Evolutionary conservation across 2,113 vertebrate genomes (phyloP), one percentile per base, ranked within the genome.

Genomic region (Seriola rivoliana): DNA sequence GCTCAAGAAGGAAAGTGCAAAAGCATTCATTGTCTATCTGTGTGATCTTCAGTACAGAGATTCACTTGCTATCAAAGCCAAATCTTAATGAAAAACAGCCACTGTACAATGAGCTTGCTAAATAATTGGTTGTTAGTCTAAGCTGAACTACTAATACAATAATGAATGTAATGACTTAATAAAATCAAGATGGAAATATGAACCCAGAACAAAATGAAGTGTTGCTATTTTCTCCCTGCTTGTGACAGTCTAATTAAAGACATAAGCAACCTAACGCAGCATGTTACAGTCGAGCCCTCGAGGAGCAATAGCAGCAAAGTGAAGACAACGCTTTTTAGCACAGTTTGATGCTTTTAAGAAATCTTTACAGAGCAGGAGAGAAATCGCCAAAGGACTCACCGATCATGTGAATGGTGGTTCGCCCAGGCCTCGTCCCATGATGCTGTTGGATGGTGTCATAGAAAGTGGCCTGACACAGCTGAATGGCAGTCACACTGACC

Each of bases 401-500:
- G 4, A 95, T 95, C 86, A 90, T 93, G 89, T 95, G 94, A 62
- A 95, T 82, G 73, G 92, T 89, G 86, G 93, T 96, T 91, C 96
- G 96, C 92, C 97, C 97, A 89, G 97, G 96, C 95, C 97, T 94
- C 89, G 97, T 96, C 90, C 97, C 96, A 92, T 96, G 97, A 88
- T 96, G 96, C 92, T 98, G 97, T 81, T 97, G 96, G 88, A 98
- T 97, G 89, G 96, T 97, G 81, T 98, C 96, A 87, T 97, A 97
- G 92, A 98, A 96, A 68, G 97, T 97, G 85, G 96, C 97, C 91
- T 97, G 97, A 95, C 97, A 97, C 85, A 97, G 96, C 91, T 98
- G 95, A 93, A 98, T 92, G 76, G 96, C 96, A 84, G 96, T 96
- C 88, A 96, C 95, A 93, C 97, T 97, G 96, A 94, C 88, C 94